Evolutionary conservation across 35 echinoderm and acorn worm species (phyloP), one percentile per base, ranked within the genome.

Genomic region (Eucidaris tribuloides): DNA sequence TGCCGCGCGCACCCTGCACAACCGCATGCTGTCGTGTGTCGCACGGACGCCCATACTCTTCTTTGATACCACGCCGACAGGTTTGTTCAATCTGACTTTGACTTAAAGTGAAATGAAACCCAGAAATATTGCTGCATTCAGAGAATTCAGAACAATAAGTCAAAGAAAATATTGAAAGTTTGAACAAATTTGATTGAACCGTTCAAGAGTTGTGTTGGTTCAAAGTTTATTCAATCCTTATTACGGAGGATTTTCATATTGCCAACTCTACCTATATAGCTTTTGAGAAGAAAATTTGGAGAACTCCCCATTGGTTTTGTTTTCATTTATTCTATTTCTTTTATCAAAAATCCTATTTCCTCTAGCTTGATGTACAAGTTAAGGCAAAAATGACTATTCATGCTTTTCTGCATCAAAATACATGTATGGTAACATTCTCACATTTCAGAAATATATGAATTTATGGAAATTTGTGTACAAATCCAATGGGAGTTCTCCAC

Each of bases 41-140:
- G 68, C 90, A 23, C 82, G 82, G 4, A n/a, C n/a, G n/a, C 93
- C 93, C 0, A 77, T 90, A 18, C 45, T 86, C 0, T 96, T 96
- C 76, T 91, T 89, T 79, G 93, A 96, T 56, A 87, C 88, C 39
- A 96, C 90, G 30, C 93, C 93, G 5, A 63, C 82, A 64, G 93
- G 87, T 89, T 25, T 34, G 64, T n/a, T n/a, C 9, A n/a, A n/a
- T 11, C 48, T 52, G 9, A 9, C n/a, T 52, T 52, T 52, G 48
- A 52, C 48, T 9, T 52, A 9, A 52, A 11, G 48, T 52, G 9
- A 9, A 52, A 52, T n/a, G 48, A n/a, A 11, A n/a, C 9, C 48
- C 48, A 11, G 9, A 11, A 9, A 52, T 11, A 9, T n/a, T n/a
- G 9, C n/a, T n/a, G n/a, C 48, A 52, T 52, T 52, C n/a, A 52